Evolutionary conservation across 2,797 vertebrate species (phyloP).

Genomic region (Epinephelus awoara): DNA sequence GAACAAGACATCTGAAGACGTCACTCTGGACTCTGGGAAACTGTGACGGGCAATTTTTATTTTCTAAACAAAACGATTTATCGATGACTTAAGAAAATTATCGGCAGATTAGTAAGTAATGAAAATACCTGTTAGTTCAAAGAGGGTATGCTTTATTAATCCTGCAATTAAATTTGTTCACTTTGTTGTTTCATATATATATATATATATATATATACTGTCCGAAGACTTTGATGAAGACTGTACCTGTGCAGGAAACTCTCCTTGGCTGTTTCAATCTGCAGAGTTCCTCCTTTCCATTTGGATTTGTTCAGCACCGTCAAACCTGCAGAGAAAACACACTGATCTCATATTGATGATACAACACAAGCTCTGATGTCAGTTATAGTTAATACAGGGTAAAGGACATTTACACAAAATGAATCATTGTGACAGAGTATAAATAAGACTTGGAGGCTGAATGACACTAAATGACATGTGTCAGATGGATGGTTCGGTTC

Average conservation of each 20-base stretch:
- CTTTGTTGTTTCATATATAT: too few relatives aligned
- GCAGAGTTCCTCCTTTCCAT: conserved; percentile 95
- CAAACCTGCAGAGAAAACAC: conserved; percentile 84
- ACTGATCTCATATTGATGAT: neutral
- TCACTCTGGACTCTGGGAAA: too few relatives aligned
- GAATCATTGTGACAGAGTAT: too few relatives aligned
- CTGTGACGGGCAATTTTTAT: too few relatives aligned
- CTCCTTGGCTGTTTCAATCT: conserved; percentile 95
- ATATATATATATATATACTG: neutral
- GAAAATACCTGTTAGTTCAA: too few relatives aligned
- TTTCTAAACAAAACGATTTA: too few relatives aligned
- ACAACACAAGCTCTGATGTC: neutral
- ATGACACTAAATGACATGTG: neutral
- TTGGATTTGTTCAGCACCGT: conserved; percentile 93
- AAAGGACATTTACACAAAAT: neutral
- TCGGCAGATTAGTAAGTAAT: too few relatives aligned
- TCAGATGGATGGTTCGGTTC: neutral
- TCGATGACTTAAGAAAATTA: too few relatives aligned
- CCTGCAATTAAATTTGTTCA: too few relatives aligned
- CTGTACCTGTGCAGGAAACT: conserved; percentile 93
- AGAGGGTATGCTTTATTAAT: too few relatives aligned
- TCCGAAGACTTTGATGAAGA: neutral
- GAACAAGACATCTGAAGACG: too few relatives aligned
- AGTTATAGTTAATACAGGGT: neutral
- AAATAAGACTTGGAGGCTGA: neutral